Conservation (phyloP, 2,888 invertebrate species). For the Anaspis maculata region DNA sequence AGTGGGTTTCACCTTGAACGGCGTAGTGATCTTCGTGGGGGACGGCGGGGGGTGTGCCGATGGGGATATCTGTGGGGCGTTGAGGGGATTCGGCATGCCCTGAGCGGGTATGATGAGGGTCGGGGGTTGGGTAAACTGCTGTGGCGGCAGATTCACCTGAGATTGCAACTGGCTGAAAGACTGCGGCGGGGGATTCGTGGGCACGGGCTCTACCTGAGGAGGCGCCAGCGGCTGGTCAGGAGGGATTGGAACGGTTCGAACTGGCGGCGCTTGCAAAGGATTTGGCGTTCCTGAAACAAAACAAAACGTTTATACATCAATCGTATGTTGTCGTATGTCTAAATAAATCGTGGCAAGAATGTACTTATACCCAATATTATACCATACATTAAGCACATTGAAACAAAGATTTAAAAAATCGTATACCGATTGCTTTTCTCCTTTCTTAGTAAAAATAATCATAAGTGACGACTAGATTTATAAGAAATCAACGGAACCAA, state of each 20-base stretch:
- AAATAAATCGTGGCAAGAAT: too few species aligned
- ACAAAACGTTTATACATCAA: too few species aligned
- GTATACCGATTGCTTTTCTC: too few species aligned
- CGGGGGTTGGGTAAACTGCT: conserved; percentile 32
- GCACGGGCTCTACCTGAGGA: conserved; percentile 10
- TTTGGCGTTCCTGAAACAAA: conserved; percentile 23
- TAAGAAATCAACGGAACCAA: too few species aligned
- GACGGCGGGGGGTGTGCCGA: conserved; percentile 34
- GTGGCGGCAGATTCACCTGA: conserved; percentile 36
- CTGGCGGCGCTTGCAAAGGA: conserved; percentile 27
- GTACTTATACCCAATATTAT: too few species aligned
- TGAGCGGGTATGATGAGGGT: conserved; percentile 34
- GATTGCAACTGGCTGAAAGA: conserved; percentile 36
- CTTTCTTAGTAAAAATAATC: too few species aligned
- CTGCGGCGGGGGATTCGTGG: conserved; percentile 24
- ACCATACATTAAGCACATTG: too few species aligned
- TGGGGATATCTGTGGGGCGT: conserved; percentile 21
- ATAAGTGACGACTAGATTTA: too few species aligned
- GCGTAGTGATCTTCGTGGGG: conserved; percentile 40
- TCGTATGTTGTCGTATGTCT: too few species aligned
- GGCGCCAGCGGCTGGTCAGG: conserved; percentile 17
- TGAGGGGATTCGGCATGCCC: conserved; percentile 20
- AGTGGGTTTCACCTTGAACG: conserved; percentile 64
- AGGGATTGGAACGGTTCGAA: conserved; percentile 17
- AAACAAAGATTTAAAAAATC: too few species aligned